These are phyloP conservation scores for Danaus chrysippus DNA, from an alignment of 2,888 invertebrate species.

Conservation along the genomic window DNA sequence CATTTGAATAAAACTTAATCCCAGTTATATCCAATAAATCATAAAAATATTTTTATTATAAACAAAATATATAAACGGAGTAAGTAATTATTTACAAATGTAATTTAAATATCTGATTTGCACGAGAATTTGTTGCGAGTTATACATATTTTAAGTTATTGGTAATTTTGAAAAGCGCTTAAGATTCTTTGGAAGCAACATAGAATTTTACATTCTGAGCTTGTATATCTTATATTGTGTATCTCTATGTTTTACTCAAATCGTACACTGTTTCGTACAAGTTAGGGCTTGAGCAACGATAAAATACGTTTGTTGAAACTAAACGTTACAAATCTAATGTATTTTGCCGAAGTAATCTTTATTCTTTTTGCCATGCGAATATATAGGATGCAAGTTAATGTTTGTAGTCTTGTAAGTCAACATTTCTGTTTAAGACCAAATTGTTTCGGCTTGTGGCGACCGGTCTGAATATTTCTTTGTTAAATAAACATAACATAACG, in stretches of 20 bases:
- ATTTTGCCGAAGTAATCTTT: slow-evolving; percentile 26
- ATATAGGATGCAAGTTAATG: slow-evolving; percentile 24
- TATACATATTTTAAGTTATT: too few relatives aligned
- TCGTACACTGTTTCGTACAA: slow-evolving; percentile 10
- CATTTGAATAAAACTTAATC: slow-evolving; percentile 43
- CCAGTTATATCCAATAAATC: too few relatives aligned
- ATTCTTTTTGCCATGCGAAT: slow-evolving; percentile 14
- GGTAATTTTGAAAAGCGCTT: too few relatives aligned
- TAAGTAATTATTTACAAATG: too few relatives aligned
- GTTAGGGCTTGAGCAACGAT: slow-evolving; percentile 6
- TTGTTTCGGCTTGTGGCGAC: slow-evolving; percentile 56
- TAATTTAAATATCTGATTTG: too few relatives aligned
- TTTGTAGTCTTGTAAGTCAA: slow-evolving; percentile 59
- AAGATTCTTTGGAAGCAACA: too few relatives aligned
- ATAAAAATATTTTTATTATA: too few relatives aligned
- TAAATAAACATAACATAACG: slow-evolving; percentile 53
- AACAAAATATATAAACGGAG: too few relatives aligned
- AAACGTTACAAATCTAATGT: slow-evolving; percentile 11
- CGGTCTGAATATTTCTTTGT: slow-evolving; percentile 49
- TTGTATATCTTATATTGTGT: neutral
- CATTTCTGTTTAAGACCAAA: slow-evolving; percentile 53
- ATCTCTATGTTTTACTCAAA: slow-evolving; percentile 29
- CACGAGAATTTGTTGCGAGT: too few relatives aligned
- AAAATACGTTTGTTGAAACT: slow-evolving; percentile 14
- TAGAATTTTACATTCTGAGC: neutral